These are phyloP conservation scores for Parapsyche elsis DNA, from an alignment of 1,140 invertebrate species.

Conservation along the genomic window DNA sequence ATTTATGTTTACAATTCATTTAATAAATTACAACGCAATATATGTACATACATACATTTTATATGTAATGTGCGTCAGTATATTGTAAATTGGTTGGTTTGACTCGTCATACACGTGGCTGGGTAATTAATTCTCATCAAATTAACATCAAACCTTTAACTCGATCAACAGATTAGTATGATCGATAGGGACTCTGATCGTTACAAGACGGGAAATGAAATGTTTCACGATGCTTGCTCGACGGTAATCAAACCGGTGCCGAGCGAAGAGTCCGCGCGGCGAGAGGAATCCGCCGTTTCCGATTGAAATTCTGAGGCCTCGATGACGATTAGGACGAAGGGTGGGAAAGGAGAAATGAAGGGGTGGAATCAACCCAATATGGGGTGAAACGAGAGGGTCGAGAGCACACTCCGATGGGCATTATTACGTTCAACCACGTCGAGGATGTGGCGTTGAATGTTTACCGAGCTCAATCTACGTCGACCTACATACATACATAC, in stretches of 20 bases:
- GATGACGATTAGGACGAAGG: slow-evolving; percentile 12
- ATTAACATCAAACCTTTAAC: too few species aligned
- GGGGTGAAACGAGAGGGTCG: not conserved
- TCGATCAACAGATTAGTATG: too few species aligned
- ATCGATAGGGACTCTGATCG: too few species aligned
- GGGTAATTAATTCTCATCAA: too few species aligned
- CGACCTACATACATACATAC: too few species aligned
- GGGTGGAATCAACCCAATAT: not conserved
- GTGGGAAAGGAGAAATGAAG: not conserved
- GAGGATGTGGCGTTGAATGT: slow-evolving; percentile 23
- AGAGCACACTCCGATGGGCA: slow-evolving; percentile 9
- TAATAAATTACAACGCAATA: too few species aligned
- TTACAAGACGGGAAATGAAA: not conserved
- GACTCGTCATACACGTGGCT: too few species aligned
- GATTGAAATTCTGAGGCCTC: slow-evolving; percentile 23
- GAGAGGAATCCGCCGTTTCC: slow-evolving; percentile 17
- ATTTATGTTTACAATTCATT: too few species aligned
- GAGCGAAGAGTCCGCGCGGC: not conserved
- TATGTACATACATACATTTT: too few species aligned
- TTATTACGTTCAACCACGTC: not conserved
- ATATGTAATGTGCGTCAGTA: too few species aligned
- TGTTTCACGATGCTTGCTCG: not conserved
- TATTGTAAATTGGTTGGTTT: too few species aligned
- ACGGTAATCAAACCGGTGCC: slow-evolving; percentile 17
- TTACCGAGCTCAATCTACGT: slow-evolving; percentile 8